phyloP scores from a whole-genome alignment of 1,140 invertebrate species.

The Cryptotermes secundus region DNA sequence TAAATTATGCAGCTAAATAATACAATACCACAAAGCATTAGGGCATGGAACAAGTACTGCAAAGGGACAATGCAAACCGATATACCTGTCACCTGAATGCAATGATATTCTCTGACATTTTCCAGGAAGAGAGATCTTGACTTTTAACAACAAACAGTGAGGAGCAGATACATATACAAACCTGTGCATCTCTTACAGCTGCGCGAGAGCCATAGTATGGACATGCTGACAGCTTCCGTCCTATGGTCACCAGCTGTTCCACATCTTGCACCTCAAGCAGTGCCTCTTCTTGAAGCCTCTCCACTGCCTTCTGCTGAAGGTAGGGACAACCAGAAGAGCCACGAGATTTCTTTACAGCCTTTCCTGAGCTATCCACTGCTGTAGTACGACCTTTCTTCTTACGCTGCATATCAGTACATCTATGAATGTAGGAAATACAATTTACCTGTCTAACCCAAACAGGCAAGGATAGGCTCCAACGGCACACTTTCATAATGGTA shows the following conservation, averaged over 20 bases:
- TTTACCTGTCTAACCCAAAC: not conserved
- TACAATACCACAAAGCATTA: no score
- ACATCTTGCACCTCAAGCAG: conserved; percentile 79
- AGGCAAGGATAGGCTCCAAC: no score
- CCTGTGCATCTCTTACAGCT: conserved; percentile 77
- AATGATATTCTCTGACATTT: not conserved
- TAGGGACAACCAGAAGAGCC: conserved; percentile 5
- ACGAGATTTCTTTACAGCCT: not conserved
- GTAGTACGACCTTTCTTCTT: conserved; percentile 1
- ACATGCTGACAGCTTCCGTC: conserved; percentile 74
- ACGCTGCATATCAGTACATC: conserved; percentile 8
- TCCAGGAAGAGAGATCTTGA: not conserved
- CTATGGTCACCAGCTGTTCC: conserved; percentile 77
- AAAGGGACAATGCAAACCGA: no score
- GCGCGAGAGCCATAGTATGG: conserved; percentile 87
- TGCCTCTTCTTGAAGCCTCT: conserved; percentile 55
- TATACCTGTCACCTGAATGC: not conserved
- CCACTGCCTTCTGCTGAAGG: not conserved
- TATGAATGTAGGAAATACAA: conserved; percentile 25
- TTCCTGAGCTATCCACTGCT: not conserved
- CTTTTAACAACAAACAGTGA: not conserved
- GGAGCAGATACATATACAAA: conserved; percentile 40
- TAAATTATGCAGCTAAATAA: no score
- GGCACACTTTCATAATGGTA: no score
- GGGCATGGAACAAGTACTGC: no score